A percentile compares a stretch with the other conserved stretches of the same genome.
These are phyloP conservation scores for Urechis unicinctus DNA, from an alignment of 2,888 invertebrate genomes.

Conservation along the genomic window DNA sequence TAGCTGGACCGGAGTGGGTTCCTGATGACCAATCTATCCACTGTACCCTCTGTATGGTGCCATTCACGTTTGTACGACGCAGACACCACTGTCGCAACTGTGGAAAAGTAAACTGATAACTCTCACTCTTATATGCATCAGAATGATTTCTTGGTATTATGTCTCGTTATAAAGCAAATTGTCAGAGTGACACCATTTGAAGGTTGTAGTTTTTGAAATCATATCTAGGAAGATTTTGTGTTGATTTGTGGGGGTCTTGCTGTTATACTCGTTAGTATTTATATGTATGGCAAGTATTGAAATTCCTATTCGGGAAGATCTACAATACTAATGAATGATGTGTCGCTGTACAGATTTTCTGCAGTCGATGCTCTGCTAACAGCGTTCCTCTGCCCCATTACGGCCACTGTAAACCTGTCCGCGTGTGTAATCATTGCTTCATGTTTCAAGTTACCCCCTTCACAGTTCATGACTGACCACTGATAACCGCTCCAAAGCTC, in stretches of 20 bases:
- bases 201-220: no score
- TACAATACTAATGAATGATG: no score
- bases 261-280: not conserved
- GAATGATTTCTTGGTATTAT: no score
- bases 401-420: conserved; percentile 85
- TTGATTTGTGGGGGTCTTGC: not conserved
- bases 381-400: conserved; percentile 87
- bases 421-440: conserved; percentile 87
- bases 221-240: not conserved
- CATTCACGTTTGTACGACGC: conserved; percentile 90
- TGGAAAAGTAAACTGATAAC: conserved; percentile 58
- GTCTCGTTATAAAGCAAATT: no score
- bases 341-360: conserved; percentile 69
- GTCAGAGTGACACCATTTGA: no score
- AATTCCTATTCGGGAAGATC: not conserved
- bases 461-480: conserved; percentile 14
- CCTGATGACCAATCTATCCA: conserved; percentile 86
- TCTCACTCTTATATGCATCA: no score
- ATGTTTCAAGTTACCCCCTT: conserved; percentile 66
- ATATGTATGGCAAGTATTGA: not conserved
- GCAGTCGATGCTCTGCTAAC: conserved; percentile 87
- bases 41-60: conserved; percentile 87
- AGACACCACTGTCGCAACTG: conserved; percentile 96
- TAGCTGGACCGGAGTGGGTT: conserved; percentile 60
- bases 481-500: no score